Evolutionary conservation across 2,888 invertebrate species (phyloP).

Genomic region (Hydraecia micacea): DNA sequence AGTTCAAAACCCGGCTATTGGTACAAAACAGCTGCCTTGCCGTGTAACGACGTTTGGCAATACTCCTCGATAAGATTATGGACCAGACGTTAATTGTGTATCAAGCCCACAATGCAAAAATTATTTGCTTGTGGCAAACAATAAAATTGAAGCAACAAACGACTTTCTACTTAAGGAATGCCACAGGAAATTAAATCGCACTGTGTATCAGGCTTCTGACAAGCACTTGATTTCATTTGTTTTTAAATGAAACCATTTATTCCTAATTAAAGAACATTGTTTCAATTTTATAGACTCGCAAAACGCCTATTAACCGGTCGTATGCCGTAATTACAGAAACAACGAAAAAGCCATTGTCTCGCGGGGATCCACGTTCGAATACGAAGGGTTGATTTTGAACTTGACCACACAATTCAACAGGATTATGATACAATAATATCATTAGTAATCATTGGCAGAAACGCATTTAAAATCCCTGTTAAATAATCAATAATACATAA

Average conservation of each 20-base stretch:
- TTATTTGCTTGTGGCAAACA: neutral
- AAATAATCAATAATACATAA: conserved; percentile 14
- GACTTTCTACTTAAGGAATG: neutral
- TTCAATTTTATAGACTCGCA: neutral
- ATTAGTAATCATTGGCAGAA: conserved; percentile 31
- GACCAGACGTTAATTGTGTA: neutral
- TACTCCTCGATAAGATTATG: neutral
- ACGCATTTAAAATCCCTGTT: conserved; percentile 26
- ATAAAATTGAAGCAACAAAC: neutral
- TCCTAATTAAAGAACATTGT: neutral
- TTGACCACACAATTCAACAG: neutral
- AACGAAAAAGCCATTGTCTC: neutral
- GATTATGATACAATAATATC: conserved; percentile 26
- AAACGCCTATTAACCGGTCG: neutral
- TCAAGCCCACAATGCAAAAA: too few relatives aligned
- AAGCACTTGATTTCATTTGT: conserved; percentile 1
- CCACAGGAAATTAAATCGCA: neutral
- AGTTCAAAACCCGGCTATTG: conserved; percentile 17
- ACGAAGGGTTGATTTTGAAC: conserved; percentile 12
- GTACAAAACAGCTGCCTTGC: neutral
- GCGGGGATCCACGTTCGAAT: neutral
- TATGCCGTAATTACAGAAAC: too few relatives aligned
- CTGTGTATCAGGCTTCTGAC: too few relatives aligned
- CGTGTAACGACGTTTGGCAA: neutral
- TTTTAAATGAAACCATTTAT: neutral